A percentile compares a stretch with the other conserved stretches of the same genome.
phyloP scores from a whole-genome alignment of 2,113 vertebrate species.

The Turnix velox region DNA sequence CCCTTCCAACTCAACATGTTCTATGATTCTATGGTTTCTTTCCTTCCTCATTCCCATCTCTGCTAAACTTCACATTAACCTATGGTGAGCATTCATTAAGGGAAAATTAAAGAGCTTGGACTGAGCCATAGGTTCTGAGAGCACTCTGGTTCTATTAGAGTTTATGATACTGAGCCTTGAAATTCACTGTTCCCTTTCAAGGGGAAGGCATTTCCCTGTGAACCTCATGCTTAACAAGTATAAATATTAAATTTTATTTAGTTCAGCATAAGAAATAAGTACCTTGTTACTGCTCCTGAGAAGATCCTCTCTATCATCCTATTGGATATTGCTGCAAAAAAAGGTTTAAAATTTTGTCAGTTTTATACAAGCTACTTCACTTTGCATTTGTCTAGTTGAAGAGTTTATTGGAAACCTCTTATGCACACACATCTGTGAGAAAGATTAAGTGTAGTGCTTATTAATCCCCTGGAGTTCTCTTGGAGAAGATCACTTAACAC shows the following conservation, averaged over 20 bases:
- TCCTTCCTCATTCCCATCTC: background rate
- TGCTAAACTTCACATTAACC: background rate
- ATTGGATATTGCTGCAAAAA: conserved; percentile 81
- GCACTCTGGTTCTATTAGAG: background rate
- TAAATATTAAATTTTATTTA: background rate
- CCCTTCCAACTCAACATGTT: too few relatives aligned
- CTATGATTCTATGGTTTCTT: background rate
- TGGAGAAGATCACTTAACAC: background rate
- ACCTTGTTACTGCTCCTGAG: conserved; percentile 93
- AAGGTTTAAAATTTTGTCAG: background rate
- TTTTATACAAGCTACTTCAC: background rate
- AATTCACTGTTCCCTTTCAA: background rate
- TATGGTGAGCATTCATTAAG: background rate
- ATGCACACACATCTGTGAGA: background rate
- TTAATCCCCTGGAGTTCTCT: background rate
- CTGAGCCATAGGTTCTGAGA: background rate
- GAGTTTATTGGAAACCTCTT: background rate
- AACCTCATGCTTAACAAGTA: background rate
- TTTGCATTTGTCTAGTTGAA: background rate
- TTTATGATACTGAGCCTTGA: background rate
- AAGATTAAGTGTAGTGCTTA: background rate
- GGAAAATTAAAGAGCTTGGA: background rate
- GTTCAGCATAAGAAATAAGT: background rate
- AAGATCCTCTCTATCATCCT: conserved; percentile 93
- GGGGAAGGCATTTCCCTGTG: background rate